These are phyloP conservation scores for Entelurus aequoreus DNA, from an alignment of 2,113 vertebrate species.

Conservation along the genomic window DNA sequence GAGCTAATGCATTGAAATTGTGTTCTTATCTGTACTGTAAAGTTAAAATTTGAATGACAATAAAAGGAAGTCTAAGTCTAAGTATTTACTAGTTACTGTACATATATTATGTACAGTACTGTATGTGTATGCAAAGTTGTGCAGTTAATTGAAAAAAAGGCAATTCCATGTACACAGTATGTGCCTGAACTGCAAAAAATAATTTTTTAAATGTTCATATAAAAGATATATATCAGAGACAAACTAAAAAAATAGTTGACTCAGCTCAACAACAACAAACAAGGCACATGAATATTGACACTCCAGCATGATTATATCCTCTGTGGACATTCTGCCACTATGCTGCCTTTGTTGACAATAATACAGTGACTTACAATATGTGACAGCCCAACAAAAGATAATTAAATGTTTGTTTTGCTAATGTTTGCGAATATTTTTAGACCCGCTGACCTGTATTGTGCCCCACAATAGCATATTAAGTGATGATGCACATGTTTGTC, in stretches of 20 bases:
- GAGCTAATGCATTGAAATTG: no score
- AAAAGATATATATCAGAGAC: neutral
- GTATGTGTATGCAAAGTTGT: no score
- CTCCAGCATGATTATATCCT: neutral
- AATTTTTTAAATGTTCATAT: no score
- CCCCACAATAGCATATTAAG: conserved; percentile 25
- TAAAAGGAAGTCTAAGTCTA: no score
- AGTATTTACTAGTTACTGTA: no score
- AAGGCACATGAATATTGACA: neutral
- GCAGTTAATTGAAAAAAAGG: no score
- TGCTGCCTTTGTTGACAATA: conserved; percentile 25
- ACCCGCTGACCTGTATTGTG: conserved; percentile 22
- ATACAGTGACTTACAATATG: neutral
- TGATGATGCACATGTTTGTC: conserved; percentile 21
- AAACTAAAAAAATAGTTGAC: neutral
- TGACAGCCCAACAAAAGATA: conserved; percentile 31
- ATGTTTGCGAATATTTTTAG: conserved; percentile 54
- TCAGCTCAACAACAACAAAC: neutral
- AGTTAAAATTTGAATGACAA: no score
- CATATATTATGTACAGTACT: no score
- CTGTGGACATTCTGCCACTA: conserved; percentile 31
- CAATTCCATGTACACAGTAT: neutral
- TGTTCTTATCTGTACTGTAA: no score
- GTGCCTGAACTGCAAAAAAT: no score
- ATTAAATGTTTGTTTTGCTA: conserved; percentile 55